A percentile compares a stretch with the other conserved stretches of the same genome.
These are phyloP conservation scores for Pimephales promelas DNA, from an alignment of 2,113 vertebrate species.

Conservation along the genomic window DNA sequence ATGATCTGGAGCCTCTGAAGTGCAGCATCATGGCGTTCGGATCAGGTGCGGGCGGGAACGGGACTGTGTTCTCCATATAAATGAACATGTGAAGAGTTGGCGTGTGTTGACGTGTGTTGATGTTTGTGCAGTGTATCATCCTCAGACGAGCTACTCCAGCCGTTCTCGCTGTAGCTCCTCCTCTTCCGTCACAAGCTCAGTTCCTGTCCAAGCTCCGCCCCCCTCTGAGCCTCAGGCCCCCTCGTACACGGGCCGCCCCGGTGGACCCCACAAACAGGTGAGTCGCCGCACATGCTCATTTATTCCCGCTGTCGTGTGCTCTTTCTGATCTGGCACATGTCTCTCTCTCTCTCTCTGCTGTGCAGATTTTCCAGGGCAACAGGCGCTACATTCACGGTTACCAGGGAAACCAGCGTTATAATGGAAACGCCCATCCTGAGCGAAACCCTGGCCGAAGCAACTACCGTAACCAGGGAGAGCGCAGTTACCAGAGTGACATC, in stretches of 20 bases:
- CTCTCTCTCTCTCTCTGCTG: constrained; percentile 52
- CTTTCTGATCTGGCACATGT: neutral
- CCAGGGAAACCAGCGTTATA: constrained; percentile 76
- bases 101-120: neutral
- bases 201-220: constrained; percentile 64
- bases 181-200: constrained; percentile 67
- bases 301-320: neutral
- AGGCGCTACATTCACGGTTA: constrained; percentile 73
- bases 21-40: constrained; percentile 84
- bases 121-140: constrained; percentile 83
- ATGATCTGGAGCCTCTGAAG: constrained; percentile 86
- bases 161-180: constrained; percentile 83
- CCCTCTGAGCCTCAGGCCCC: constrained; percentile 61
- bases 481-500: constrained; percentile 58
- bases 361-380: constrained; percentile 81
- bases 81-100: neutral
- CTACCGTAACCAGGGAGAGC: constrained; percentile 68
- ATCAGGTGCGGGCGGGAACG: constrained; percentile 78
- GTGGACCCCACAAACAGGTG: constrained; percentile 82
- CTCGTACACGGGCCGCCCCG: constrained; percentile 65
- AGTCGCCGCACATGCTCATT: neutral
- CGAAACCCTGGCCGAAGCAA: constrained; percentile 71
- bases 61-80: neutral
- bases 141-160: constrained; percentile 88
- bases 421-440: constrained; percentile 72